Base-by-base conservation (phyloP, 2,113 vertebrate species). In the Morone chrysops region DNA sequence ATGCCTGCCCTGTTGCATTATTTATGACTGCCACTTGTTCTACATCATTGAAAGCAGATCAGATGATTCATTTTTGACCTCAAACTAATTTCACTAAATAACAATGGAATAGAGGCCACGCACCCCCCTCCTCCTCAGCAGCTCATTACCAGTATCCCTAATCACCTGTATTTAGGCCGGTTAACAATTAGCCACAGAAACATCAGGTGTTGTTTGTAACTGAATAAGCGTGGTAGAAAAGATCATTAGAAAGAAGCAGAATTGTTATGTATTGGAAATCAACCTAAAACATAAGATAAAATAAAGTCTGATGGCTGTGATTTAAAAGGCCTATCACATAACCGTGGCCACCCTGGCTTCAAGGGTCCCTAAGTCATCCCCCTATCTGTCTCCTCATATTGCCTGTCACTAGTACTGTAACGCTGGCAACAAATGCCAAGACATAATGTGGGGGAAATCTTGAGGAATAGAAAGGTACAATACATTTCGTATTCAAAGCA, bases 1-100 rank as follows among this genome's bases (percentile, higher is more conserved):
- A 51, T 41, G 22, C 53, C n/a, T 22, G 6, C 16, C 45, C 41
- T 54, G 50, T 61, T 84, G 54, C 54, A 79, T 82, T 54, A 76
- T 74, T 71, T 70, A 69, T 63, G 5, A 12, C 48, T 57, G 54
- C 57, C 41, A 74, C 66, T 77, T 78, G 62, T 73, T 84, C 73
- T 57, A 75, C 65, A 50, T 77, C 31, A 81, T 0, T 75, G 68
- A 75, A 78, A 56, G 43, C 43, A 66, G 43, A 65, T 65, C 22
- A 60, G 48, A 70, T 86, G 74, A 87, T 76, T 84, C 17, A 77
- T 47, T 80, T 56, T 57, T 87, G 77, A 89, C 80, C 70, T 66
- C 20, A 0, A 79, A 73, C 76, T 82, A 65, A 85, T 83, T 74
- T 66, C 14, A 41, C 54, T 25, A 48, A 75, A 81, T 80, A 59